phyloP scores from a whole-genome alignment of 2,113 vertebrate genomes.

The Copsychus sechellarum region DNA sequence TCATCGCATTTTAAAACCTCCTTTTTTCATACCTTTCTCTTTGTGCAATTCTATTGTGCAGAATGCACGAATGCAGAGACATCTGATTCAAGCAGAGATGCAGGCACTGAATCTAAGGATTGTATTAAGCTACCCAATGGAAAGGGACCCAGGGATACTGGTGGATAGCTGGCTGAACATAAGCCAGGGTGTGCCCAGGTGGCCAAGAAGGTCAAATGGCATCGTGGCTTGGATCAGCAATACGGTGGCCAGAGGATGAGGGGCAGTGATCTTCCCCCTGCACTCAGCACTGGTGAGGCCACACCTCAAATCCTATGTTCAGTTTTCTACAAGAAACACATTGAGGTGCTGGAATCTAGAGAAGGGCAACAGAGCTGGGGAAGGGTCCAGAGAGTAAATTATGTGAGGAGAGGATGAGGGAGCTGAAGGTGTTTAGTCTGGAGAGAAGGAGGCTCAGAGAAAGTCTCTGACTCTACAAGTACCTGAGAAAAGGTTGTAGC shows the following conservation, averaged over 20 bases:
- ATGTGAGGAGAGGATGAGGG: neutral
- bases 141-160: neutral
- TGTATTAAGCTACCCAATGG: neutral
- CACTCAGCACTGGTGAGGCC: neutral
- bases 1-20: neutral
- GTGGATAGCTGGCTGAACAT: neutral
- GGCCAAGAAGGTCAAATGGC: neutral
- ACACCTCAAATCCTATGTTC: neutral
- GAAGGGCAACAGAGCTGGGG: neutral
- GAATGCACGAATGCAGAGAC: neutral
- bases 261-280: neutral
- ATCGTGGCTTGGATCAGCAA: neutral
- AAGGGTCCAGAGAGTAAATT: neutral
- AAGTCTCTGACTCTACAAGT: rapidly evolving
- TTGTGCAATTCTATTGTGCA: neutral
- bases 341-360: neutral
- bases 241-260: neutral
- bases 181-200: neutral
- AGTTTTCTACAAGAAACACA: neutral
- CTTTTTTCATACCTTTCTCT: neutral
- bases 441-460: neutral
- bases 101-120: neutral
- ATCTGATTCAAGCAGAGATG: neutral
- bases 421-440: neutral
- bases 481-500: neutral